Evolutionary conservation across 1,140 invertebrate genomes (phyloP).

Genomic region (Thalassaphorura encarpata): DNA sequence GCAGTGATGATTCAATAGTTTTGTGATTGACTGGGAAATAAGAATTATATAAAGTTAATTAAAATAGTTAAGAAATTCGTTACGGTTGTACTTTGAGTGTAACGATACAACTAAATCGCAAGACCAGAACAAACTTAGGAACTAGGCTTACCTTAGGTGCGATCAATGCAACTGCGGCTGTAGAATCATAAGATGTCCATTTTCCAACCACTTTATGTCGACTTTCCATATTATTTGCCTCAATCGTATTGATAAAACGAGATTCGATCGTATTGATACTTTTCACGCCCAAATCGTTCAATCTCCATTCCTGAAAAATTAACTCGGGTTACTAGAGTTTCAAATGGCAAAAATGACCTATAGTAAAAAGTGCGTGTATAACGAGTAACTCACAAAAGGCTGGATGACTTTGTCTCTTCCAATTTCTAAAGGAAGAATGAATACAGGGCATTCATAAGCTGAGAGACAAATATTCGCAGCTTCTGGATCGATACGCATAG

Average conservation of each 20-base stretch:
- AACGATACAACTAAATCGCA: no score
- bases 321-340: no score
- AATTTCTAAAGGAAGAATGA: constrained; percentile 54
- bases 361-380: no score
- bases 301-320: constrained; percentile 3
- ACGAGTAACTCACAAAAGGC: constrained; percentile 4
- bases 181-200: constrained; percentile 4
- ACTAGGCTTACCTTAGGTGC: constrained; percentile 3
- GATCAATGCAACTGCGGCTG: not conserved
- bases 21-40: not conserved
- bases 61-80: no score
- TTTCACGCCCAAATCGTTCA: not conserved
- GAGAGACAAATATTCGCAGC: constrained; percentile 58
- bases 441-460: constrained; percentile 45
- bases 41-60: no score
- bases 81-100: no score
- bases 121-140: no score
- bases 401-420: constrained; percentile 34
- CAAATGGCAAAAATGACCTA: no score
- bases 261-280: not conserved
- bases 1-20: not conserved
- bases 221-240: constrained; percentile 5
- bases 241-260: constrained; percentile 1
- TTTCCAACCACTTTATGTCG: not conserved
- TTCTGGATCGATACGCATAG: constrained; percentile 63